Evolutionary conservation across 2,113 vertebrate species (phyloP), one percentile per base, ranked within the genome.

Genomic region (Potamarius usumacintae): DNA sequence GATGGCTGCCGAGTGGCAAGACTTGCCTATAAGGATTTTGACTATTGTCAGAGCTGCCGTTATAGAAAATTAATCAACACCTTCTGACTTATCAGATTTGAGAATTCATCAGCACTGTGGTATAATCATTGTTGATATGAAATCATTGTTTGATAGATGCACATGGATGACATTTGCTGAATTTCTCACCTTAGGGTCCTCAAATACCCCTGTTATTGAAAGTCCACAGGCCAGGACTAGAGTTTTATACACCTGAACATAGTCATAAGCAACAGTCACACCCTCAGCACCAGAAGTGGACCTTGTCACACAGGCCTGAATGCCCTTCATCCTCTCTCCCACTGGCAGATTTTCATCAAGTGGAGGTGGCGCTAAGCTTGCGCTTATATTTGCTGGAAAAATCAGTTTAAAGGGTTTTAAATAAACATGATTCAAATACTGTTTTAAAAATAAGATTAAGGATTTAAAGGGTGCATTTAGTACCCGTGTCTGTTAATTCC

Each of bases 111-210:
- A 62, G 5, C 60, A 65, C 67, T 34, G 27, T 71, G 15, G 30
- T 22, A 48, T 48, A 74, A 74, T 48, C 30, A 71, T 18, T 30
- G n/a, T 18, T 17, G 30, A 34, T 30, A 52, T 52, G 20, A n/a
- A 52, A 79, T 55, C n/a, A 55, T 57, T 78, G 25, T 15, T 55
- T n/a, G 12, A 15, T 27, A 27, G 10, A 42, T 42, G 20, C 8
- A 76, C 72, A 50, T 27, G 42, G 1, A 89, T 55, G 14, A 15
- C 0, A 85, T 22, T 65, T 48, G 53, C 25, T 53, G 18, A 50
- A 53, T 58, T 50, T 0, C 5, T 85, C 87, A 99, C 98, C 97
- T 99, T 99, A 84, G 97, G 98, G 89, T 99, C 98, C 93, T 99
- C 97, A 92, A 95, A 97, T 83, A 85, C 93, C 89, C 96, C 96